Conservation (phyloP, 2,888 invertebrate genomes). For the Nebria brevicollis region DNA sequence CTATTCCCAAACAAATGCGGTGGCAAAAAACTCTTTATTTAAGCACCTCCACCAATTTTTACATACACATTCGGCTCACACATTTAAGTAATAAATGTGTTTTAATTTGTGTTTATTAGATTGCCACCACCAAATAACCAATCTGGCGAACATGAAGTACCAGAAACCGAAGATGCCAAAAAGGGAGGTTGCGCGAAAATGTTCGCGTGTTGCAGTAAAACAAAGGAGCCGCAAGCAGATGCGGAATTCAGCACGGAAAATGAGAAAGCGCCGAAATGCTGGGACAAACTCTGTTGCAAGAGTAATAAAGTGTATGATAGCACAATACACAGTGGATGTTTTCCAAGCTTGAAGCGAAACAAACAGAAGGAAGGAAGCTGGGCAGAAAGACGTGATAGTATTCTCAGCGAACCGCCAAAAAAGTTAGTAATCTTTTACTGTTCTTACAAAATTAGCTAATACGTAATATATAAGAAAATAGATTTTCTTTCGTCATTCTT, state of each 20-base stretch:
- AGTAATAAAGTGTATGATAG: slow-evolving; percentile 59
- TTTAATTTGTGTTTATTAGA: slow-evolving; percentile 10
- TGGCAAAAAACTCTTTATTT: too few species aligned
- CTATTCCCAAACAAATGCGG: too few species aligned
- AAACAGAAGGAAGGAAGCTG: slow-evolving; percentile 62
- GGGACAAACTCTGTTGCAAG: slow-evolving; percentile 52
- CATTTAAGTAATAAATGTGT: not conserved
- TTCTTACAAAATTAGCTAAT: too few species aligned
- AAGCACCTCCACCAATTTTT: not conserved
- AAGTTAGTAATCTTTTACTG: slow-evolving; percentile 26
- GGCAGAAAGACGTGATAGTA: slow-evolving; percentile 67
- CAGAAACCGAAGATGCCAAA: slow-evolving; percentile 9
- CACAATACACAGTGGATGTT: slow-evolving; percentile 58
- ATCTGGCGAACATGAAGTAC: not conserved
- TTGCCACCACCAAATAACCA: slow-evolving; percentile 26
- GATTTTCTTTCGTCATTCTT: too few species aligned
- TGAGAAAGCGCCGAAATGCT: slow-evolving; percentile 54
- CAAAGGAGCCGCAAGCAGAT: slow-evolving; percentile 54
- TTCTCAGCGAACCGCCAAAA: slow-evolving; percentile 36
- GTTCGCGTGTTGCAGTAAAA: slow-evolving; percentile 51
- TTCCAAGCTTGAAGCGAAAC: slow-evolving; percentile 58
- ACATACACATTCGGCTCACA: too few species aligned
- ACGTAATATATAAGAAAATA: too few species aligned
- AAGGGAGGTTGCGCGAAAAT: slow-evolving; percentile 20
- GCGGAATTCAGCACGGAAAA: slow-evolving; percentile 61